These are phyloP conservation scores for Zhuqinia jingwanae DNA, from an alignment of 2,888 invertebrate species.

Conservation along the genomic window DNA sequence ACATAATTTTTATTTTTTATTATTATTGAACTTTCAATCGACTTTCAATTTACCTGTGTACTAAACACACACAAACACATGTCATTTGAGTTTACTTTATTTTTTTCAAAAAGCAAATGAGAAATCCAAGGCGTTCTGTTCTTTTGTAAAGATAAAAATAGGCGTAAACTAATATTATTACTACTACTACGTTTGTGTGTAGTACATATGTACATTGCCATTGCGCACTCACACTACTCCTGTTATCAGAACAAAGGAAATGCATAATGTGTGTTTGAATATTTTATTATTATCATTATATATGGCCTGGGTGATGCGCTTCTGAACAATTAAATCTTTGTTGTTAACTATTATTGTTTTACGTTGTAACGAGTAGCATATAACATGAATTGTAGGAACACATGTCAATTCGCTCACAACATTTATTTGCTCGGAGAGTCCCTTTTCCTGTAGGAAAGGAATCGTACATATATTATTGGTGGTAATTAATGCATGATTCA, in stretches of 20 bases:
- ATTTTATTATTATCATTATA: not conserved
- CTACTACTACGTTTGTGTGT: too few relatives aligned
- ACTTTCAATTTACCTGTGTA: too few relatives aligned
- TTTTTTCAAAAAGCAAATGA: constrained; percentile 12
- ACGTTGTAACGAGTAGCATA: too few relatives aligned
- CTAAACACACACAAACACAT: not conserved
- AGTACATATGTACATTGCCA: not conserved
- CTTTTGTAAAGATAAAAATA: too few relatives aligned
- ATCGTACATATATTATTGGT: not conserved
- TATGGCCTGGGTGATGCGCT: not conserved
- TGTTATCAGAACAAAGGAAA: not conserved
- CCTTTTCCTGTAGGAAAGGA: not conserved
- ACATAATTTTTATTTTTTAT: constrained; percentile 19
- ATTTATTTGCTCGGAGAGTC: not conserved
- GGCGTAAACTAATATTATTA: too few relatives aligned
- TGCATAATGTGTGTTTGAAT: not conserved
- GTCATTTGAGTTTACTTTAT: constrained; percentile 4
- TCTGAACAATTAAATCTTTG: not conserved
- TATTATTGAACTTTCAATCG: constrained; percentile 14
- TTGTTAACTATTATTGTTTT: not conserved
- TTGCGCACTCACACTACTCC: not conserved
- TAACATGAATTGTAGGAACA: too few relatives aligned
- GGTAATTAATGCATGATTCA: not conserved
- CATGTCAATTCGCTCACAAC: too few relatives aligned
- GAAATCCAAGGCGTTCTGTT: constrained; percentile 56